These are phyloP conservation scores for Patella ulyssiponensis DNA, from an alignment of 2,888 invertebrate genomes.

Conservation along the genomic window DNA sequence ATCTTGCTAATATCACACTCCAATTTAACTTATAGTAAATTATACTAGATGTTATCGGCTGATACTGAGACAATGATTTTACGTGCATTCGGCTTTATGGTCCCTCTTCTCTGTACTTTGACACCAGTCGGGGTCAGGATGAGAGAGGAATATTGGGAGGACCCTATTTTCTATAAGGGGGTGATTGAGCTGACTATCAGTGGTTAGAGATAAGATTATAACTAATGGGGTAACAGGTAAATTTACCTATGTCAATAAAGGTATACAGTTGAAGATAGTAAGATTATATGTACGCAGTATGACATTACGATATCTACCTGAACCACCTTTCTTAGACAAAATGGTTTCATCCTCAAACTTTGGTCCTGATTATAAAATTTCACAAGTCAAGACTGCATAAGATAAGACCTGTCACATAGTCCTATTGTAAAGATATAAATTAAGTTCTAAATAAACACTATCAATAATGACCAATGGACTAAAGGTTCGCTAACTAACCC, in stretches of 20 bases:
- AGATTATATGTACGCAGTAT: not conserved
- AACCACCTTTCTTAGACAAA: not conserved
- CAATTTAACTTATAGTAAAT: too few relatives aligned
- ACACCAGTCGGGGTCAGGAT: constrained; percentile 6
- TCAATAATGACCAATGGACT: constrained; percentile 12
- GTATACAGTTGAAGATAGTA: not conserved
- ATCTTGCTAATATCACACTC: too few relatives aligned
- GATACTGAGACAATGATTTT: not conserved
- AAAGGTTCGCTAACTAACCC: not conserved
- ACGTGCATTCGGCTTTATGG: not conserved
- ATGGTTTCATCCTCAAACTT: not conserved
- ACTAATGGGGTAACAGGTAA: too few relatives aligned
- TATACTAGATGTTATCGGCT: too few relatives aligned
- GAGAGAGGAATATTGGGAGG: not conserved
- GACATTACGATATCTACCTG: not conserved
- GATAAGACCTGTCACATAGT: constrained; percentile 35
- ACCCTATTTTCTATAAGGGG: not conserved
- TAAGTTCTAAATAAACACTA: constrained; percentile 36
- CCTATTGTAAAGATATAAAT: constrained; percentile 46
- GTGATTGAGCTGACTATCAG: not conserved
- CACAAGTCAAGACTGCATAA: not conserved
- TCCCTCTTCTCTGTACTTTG: constrained; percentile 15
- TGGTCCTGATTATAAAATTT: not conserved
- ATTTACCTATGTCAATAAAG: not conserved
- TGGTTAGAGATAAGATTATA: not conserved